phyloP scores from a whole-genome alignment of 2,888 invertebrate genomes.

The Lasioglossum zephyrum region DNA sequence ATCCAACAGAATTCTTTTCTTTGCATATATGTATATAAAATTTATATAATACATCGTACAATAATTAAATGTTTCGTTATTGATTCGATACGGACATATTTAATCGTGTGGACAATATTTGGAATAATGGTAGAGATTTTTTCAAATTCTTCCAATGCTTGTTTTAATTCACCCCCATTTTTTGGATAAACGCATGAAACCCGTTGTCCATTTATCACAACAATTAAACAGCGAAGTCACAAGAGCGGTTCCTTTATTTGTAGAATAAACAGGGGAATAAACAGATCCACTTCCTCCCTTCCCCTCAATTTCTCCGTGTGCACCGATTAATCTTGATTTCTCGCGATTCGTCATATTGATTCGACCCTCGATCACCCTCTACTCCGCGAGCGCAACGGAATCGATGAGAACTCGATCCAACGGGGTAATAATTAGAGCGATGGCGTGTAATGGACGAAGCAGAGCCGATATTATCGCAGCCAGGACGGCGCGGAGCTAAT shows the following conservation, averaged over 20 bases:
- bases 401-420: constrained; percentile 53
- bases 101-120: too few relatives aligned
- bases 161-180: too few relatives aligned
- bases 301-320: neutral
- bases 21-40: too few relatives aligned
- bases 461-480: constrained; percentile 55
- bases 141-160: too few relatives aligned
- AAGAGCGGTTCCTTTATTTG: neutral
- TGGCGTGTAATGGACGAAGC: constrained; percentile 61
- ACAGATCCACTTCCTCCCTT: constrained; percentile 6
- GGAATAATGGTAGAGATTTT: too few relatives aligned
- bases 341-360: constrained; percentile 64
- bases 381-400: constrained; percentile 34
- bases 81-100: too few relatives aligned
- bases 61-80: too few relatives aligned
- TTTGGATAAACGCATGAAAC: too few relatives aligned
- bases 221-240: neutral
- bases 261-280: neutral
- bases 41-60: too few relatives aligned
- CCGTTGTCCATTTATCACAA: neutral
- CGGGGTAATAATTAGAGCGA: constrained; percentile 65
- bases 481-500: constrained; percentile 30
- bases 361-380: constrained; percentile 57
- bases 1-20: too few relatives aligned
- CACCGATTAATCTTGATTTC: constrained; percentile 61